Evolutionary conservation across 1,140 invertebrate species (phyloP).

Genomic region (Ladona fulva): DNA sequence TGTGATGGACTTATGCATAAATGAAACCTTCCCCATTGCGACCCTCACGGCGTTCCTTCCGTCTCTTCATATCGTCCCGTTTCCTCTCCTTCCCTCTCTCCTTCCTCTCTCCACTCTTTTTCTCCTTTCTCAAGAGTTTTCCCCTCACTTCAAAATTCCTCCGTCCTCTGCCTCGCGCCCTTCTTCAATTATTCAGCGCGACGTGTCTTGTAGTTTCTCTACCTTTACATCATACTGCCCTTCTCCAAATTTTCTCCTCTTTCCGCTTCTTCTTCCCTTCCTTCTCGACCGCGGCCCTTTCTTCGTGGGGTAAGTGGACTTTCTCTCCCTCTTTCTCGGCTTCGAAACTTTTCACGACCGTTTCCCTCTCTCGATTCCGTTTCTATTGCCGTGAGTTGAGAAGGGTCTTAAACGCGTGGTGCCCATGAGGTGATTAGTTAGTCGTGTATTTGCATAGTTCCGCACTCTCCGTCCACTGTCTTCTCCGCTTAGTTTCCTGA

Average conservation of each 20-base stretch:
- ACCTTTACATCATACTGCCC: neutral
- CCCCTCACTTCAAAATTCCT: neutral
- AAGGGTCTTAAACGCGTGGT: too few relatives aligned
- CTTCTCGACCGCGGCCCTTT: neutral
- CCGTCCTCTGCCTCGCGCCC: neutral
- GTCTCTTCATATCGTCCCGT: neutral
- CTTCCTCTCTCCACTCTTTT: neutral
- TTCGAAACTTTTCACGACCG: neutral
- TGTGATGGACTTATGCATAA: conserved; percentile 9
- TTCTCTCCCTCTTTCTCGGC: neutral
- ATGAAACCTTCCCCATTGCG: neutral
- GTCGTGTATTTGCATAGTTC: too few relatives aligned
- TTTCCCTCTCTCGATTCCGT: neutral
- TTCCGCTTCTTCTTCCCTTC: neutral
- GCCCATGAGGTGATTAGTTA: too few relatives aligned
- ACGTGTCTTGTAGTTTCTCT: conserved; percentile 5
- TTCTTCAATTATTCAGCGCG: conserved; percentile 4
- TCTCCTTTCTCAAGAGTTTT: neutral
- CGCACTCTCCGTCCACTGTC: too few relatives aligned
- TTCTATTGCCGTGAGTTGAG: too few relatives aligned
- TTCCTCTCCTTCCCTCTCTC: neutral
- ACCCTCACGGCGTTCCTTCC: neutral
- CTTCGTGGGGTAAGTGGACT: neutral
- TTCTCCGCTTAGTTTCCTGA: too few relatives aligned
- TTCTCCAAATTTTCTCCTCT: neutral